Conservation (phyloP, 2,888 invertebrate species). For the Malachius bipustulatus region DNA sequence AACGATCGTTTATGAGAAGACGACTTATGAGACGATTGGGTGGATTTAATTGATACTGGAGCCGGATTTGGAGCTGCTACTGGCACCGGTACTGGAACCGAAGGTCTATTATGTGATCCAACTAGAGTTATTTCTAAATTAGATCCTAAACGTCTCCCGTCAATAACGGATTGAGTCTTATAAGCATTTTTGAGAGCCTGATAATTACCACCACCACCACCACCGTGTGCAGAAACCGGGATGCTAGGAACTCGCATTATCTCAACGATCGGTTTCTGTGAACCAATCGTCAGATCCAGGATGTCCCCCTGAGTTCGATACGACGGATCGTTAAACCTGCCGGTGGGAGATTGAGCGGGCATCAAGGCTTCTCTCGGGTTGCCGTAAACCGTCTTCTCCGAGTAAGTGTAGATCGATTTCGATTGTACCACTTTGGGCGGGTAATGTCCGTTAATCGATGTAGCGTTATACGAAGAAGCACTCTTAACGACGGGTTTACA, state of each 20-base stretch:
- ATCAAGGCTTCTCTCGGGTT: conserved; percentile 58
- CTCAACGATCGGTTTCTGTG: conserved; percentile 42
- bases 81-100: conserved; percentile 13
- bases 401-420: conserved; percentile 50
- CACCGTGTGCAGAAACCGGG: conserved; percentile 3
- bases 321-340: conserved; percentile 34
- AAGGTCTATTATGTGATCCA: conserved; percentile 19
- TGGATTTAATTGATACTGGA: conserved; percentile 23
- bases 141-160: conserved; percentile 44
- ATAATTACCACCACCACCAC: conserved; percentile 19
- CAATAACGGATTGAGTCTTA: conserved; percentile 32
- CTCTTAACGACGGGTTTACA: background rate
- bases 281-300: conserved; percentile 51
- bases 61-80: conserved; percentile 13
- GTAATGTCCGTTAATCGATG: conserved; percentile 8
- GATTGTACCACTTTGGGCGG: conserved; percentile 51
- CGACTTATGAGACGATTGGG: conserved; percentile 4
- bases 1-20: conserved; percentile 41
- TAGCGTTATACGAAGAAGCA: conserved; percentile 20
- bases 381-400: conserved; percentile 56
- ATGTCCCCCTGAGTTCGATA: conserved; percentile 41
- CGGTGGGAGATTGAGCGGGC: conserved; percentile 41
- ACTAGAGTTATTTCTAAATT: conserved; percentile 64
- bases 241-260: conserved; percentile 43
- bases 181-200: conserved; percentile 21